Conservation (phyloP, 1,140 invertebrate species). For the Pantala flavescens region DNA sequence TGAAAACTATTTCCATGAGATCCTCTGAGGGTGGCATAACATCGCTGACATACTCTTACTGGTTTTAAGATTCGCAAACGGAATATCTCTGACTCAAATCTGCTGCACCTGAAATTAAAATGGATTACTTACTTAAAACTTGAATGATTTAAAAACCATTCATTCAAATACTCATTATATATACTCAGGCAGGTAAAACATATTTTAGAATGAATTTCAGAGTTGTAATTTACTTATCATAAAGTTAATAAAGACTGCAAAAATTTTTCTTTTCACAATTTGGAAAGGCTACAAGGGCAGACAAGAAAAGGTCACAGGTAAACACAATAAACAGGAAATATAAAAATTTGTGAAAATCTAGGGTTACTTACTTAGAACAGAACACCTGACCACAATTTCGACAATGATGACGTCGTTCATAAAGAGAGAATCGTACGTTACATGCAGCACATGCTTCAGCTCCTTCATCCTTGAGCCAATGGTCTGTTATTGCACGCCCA, state of each 20-base stretch:
- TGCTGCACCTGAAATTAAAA: constrained; percentile 57
- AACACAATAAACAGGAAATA: constrained; percentile 11
- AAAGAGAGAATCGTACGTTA: constrained; percentile 76
- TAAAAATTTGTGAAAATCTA: constrained; percentile 17
- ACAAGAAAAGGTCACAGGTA: too few relatives aligned
- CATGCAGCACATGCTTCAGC: constrained; percentile 81
- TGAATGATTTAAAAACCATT: too few relatives aligned
- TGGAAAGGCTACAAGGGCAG: too few relatives aligned
- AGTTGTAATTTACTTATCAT: too few relatives aligned
- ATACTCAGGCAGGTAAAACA: too few relatives aligned
- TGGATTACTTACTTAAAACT: too few relatives aligned
- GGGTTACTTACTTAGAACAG: constrained; percentile 67
- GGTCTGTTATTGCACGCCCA: constrained; percentile 78
- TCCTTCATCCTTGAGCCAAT: constrained; percentile 91
- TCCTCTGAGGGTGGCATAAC: constrained; percentile 45
- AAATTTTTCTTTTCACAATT: too few relatives aligned
- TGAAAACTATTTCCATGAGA: not conserved
- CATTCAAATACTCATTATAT: too few relatives aligned
- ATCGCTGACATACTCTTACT: constrained; percentile 81
- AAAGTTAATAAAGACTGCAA: too few relatives aligned
- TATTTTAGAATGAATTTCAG: too few relatives aligned
- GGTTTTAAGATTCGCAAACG: constrained; percentile 80
- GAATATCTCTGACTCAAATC: constrained; percentile 89
- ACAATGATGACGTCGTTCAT: constrained; percentile 94
- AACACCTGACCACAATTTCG: constrained; percentile 94